Percentiles rank a stretch among this genome's conserved stretches.
Evolutionary conservation across 2,888 invertebrate genomes (phyloP).

Genomic region (Tromatobia lineatoria): DNA sequence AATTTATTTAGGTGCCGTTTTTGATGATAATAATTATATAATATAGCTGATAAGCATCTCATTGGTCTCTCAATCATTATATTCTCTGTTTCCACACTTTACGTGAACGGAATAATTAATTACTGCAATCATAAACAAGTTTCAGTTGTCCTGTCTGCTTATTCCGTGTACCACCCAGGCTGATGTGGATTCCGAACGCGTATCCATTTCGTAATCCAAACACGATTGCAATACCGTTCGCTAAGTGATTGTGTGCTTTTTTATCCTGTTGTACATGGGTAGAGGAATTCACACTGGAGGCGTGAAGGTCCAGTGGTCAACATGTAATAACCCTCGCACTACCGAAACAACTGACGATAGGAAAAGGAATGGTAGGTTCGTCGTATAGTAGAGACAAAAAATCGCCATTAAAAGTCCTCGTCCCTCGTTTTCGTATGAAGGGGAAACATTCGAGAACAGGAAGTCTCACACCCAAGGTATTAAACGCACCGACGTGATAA

Average conservation of each 20-base stretch:
- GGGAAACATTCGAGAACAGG: conserved; percentile 46
- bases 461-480: conserved; percentile 69
- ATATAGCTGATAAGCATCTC: too few relatives aligned
- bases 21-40: not conserved
- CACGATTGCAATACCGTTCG: conserved; percentile 72
- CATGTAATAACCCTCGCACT: conserved; percentile 13
- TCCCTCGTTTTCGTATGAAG: conserved; percentile 72
- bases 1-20: not conserved
- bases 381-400: conserved; percentile 78
- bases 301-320: conserved; percentile 53
- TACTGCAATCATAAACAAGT: conserved; percentile 40
- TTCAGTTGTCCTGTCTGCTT: conserved; percentile 15
- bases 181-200: not conserved
- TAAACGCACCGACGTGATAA: conserved; percentile 83
- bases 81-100: not conserved
- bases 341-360: conserved; percentile 14
- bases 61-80: conserved; percentile 10
- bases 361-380: conserved; percentile 64
- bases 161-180: not conserved
- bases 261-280: conserved; percentile 51
- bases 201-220: conserved; percentile 66
- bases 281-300: conserved; percentile 62
- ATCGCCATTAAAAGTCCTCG: conserved; percentile 81
- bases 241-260: conserved; percentile 65
- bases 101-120: conserved; percentile 9